Evolutionary conservation across 2,888 invertebrate genomes (phyloP).

Genomic region (Lasioglossum calceatum): DNA sequence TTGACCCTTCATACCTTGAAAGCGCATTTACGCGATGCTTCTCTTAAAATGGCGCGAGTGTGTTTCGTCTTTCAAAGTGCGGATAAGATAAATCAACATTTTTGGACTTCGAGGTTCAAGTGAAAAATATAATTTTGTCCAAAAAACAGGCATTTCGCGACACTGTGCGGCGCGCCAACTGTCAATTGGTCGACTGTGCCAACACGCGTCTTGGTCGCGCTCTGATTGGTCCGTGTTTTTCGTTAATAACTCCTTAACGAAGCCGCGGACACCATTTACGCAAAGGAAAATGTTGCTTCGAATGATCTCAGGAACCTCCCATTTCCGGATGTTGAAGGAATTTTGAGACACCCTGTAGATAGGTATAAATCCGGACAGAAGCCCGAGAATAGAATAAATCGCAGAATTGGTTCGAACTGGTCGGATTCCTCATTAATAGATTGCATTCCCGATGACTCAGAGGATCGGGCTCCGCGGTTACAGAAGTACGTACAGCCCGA

Average conservation of each 20-base stretch:
- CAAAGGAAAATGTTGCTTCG: no score
- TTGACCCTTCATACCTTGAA: neutral
- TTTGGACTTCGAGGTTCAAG: neutral
- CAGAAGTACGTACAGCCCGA: slow-evolving; percentile 14
- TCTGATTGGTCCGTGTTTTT: no score
- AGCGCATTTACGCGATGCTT: neutral
- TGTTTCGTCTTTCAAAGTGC: neutral
- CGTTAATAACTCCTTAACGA: no score
- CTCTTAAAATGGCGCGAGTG: neutral
- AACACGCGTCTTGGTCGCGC: no score
- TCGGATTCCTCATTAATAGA: slow-evolving; percentile 43
- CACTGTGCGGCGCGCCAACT: no score
- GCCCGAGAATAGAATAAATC: neutral
- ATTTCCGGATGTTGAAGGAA: no score
- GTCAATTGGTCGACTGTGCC: no score
- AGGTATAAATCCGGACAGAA: neutral
- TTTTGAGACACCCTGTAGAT: no score
- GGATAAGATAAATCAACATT: neutral
- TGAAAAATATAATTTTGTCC: no score
- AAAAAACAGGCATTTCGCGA: no score
- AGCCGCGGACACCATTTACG: no score
- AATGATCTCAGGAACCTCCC: no score
- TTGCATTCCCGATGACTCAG: slow-evolving; percentile 38
- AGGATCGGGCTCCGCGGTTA: slow-evolving; percentile 34
- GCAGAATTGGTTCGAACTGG: neutral